Evolutionary conservation across 2,113 vertebrate species (phyloP).

Genomic region (Mixornis gularis): DNA sequence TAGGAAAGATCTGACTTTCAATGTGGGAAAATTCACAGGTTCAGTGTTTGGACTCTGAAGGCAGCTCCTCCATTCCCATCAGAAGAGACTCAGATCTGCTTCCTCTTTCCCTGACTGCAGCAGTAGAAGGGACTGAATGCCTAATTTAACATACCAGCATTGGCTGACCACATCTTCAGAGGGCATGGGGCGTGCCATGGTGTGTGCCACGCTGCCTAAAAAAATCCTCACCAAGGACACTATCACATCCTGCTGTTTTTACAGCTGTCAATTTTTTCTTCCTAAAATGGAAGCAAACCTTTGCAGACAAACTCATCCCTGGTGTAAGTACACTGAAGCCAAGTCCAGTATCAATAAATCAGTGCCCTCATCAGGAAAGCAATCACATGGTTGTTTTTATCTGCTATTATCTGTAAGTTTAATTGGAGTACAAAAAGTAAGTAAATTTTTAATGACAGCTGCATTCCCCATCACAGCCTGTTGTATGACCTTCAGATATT

Average conservation of each 20-base stretch:
- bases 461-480: slow-evolving; percentile 43
- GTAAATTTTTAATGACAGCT: slow-evolving; percentile 72
- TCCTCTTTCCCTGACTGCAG: background rate
- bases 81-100: background rate
- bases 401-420: slow-evolving; percentile 65
- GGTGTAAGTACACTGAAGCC: slow-evolving; percentile 18
- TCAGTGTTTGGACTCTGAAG: background rate
- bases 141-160: background rate
- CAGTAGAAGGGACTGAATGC: background rate
- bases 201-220: background rate
- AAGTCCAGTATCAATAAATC: slow-evolving; percentile 56
- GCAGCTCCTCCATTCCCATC: background rate
- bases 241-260: slow-evolving; percentile 4
- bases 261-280: slow-evolving; percentile 36
- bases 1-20: background rate
- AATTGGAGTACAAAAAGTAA: slow-evolving; percentile 69
- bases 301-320: slow-evolving; percentile 16
- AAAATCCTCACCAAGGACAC: background rate
- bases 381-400: slow-evolving; percentile 49
- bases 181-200: background rate
- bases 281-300: slow-evolving; percentile 45
- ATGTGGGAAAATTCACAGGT: background rate
- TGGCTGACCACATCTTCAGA: background rate
- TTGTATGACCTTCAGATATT: slow-evolving; percentile 67
- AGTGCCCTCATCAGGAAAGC: slow-evolving; percentile 28